Base-by-base conservation (phyloP, 2,113 vertebrate species). In the Brevimyrus niger region DNA sequence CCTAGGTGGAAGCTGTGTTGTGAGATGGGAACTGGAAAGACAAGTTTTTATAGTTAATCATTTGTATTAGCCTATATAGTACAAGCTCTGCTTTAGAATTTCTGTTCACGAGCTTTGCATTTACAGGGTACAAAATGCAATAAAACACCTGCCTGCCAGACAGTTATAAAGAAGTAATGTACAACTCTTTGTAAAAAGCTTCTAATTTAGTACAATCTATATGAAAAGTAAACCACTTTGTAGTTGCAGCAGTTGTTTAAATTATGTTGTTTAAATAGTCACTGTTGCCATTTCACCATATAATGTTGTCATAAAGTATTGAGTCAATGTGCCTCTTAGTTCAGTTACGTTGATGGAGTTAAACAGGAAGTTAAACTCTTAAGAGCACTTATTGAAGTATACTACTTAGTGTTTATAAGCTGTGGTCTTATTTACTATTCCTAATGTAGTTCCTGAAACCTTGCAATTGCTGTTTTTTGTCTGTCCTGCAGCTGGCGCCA, bases 401-500 rank as follows among this genome's bases (percentile, higher is more conserved):
- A 47, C 44, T 47, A 31, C 11, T 86, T 23, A 17, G 23, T 47
- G 19, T 48, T n/a, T 50, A 50, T 47, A 50, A 86, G 17, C 50
- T 21, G 13, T 35, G 23, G 15, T 87, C 31, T 47, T 46, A 47
- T 86, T 86, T 48, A 21, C 44, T n/a, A n/a, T 86, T 11, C 9
- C 6, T 47, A 47, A 85, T 50, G 10, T n/a, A 47, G 6, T 48
- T 50, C 46, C 31, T 19, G 50, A 31, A 23, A 27, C 50, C 19
- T 87, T 31, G 50, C 17, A 35, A 19, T n/a, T 85, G 21, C 55
- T 31, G n/a, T 88, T 8, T 38, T 31, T 9, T 35, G 10, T 91
- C 46, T 90, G 5, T 86, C 88, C 90, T 69, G 80, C 91, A 97
- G 97, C 97, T 88, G 97, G 97, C 38, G 97, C 97, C 7, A 98